Evolutionary conservation across 2,113 vertebrate species (phyloP).

Genomic region (Nannospalax galili): DNA sequence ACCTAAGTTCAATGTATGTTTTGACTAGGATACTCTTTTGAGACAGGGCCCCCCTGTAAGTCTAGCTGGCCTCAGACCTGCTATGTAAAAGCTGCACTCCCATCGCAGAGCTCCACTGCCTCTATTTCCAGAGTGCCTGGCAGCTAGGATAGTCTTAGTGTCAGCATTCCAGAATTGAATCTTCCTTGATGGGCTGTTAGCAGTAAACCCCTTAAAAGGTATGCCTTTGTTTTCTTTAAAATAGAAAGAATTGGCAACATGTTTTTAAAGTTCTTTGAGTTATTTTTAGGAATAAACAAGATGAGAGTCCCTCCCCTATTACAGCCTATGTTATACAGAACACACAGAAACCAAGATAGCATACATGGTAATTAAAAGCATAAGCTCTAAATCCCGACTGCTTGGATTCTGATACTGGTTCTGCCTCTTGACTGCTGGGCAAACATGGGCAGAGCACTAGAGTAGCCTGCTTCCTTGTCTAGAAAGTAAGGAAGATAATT

Average conservation of each 20-base stretch:
- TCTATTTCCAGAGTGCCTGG: too few species aligned
- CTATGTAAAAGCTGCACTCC: too few species aligned
- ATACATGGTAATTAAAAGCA: not conserved
- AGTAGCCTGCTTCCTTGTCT: conserved; percentile 34
- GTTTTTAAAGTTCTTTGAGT: conserved; percentile 45
- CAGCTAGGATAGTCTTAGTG: conserved; percentile 14
- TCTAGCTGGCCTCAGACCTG: too few species aligned
- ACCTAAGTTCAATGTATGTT: not conserved
- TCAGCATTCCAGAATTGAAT: not conserved
- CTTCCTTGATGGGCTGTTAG: not conserved
- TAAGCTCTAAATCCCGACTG: not conserved
- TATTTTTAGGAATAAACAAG: conserved; percentile 63
- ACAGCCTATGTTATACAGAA: conserved; percentile 5
- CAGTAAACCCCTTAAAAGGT: not conserved
- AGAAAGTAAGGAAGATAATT: not conserved
- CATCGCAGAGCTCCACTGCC: too few species aligned
- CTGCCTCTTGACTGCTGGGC: conserved; percentile 17
- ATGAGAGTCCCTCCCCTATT: not conserved
- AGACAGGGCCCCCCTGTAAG: too few species aligned
- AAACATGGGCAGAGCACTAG: not conserved
- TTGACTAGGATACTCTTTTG: not conserved
- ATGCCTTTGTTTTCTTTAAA: conserved; percentile 49
- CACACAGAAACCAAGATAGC: not conserved
- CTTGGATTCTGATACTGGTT: conserved; percentile 14
- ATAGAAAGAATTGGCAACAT: not conserved